These are phyloP conservation scores for Cirrhinus mrigala DNA, from an alignment of 2,797 vertebrate genomes.

Conservation along the genomic window DNA sequence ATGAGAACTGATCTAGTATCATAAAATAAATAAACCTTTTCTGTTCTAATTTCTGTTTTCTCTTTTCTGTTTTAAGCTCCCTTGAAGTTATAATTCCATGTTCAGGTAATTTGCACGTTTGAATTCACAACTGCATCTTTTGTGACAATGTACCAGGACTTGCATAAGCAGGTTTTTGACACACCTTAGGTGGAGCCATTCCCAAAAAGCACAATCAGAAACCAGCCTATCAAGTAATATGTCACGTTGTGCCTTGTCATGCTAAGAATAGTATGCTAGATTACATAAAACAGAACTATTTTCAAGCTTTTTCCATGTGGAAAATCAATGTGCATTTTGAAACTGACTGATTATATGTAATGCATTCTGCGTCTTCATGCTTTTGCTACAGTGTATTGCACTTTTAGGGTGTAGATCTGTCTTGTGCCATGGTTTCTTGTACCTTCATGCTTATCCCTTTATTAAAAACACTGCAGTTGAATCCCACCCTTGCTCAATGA, in stretches of 20 bases:
- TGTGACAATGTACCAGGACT: constrained; percentile 15
- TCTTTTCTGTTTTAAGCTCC: no score
- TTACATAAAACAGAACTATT: neutral
- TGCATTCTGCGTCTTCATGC: neutral
- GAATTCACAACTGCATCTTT: neutral
- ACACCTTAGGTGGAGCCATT: constrained; percentile 27
- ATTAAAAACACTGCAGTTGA: neutral
- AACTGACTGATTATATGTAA: neutral
- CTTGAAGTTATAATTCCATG: neutral
- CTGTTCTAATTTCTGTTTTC: neutral
- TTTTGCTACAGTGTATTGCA: neutral
- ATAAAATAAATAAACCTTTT: neutral
- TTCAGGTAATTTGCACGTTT: neutral
- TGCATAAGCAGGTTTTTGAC: neutral
- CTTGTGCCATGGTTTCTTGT: neutral
- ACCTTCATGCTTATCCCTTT: neutral
- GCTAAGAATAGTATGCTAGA: neutral
- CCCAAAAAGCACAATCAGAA: constrained; percentile 3
- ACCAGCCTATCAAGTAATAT: constrained; percentile 33
- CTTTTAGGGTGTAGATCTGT: neutral
- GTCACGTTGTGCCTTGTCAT: neutral
- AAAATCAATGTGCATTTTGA: neutral
- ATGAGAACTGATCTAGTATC: neutral
- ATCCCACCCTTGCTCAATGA: neutral
- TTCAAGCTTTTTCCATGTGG: neutral